Conservation (phyloP, 2,113 vertebrate genomes). For the Hucho hucho region DNA sequence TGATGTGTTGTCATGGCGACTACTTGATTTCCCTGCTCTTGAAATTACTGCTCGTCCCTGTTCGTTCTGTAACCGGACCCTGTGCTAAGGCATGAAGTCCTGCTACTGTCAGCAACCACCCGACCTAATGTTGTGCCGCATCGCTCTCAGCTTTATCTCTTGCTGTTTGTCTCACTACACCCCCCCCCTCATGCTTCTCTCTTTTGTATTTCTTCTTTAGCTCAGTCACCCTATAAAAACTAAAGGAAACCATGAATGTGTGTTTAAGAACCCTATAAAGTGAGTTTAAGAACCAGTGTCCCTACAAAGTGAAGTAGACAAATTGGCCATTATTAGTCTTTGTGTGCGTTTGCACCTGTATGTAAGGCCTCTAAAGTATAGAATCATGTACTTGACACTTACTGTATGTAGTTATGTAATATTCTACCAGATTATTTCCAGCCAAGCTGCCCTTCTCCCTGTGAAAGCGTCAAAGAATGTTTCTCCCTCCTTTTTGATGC, state of each 20-base stretch:
- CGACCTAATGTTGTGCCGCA: too few relatives aligned
- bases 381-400: background rate
- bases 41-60: constrained; percentile 23
- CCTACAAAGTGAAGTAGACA: background rate
- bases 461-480: background rate
- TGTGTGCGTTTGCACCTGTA: background rate
- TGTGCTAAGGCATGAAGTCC: constrained; percentile 6
- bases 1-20: constrained; percentile 37
- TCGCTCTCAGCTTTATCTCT: background rate
- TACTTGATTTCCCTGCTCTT: constrained; percentile 3
- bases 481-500: background rate
- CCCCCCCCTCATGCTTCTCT: background rate
- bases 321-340: background rate
- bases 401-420: background rate
- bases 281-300: background rate
- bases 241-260: background rate
- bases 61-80: constrained; percentile 15
- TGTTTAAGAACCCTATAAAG: background rate
- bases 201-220: background rate
- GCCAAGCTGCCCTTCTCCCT: background rate
- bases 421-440: background rate
- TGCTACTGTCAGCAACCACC: background rate
- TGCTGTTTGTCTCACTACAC: background rate
- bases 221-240: background rate
- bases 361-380: background rate